Evolutionary conservation across 2,113 vertebrate species (phyloP).

Genomic region (Burhinus bistriatus): DNA sequence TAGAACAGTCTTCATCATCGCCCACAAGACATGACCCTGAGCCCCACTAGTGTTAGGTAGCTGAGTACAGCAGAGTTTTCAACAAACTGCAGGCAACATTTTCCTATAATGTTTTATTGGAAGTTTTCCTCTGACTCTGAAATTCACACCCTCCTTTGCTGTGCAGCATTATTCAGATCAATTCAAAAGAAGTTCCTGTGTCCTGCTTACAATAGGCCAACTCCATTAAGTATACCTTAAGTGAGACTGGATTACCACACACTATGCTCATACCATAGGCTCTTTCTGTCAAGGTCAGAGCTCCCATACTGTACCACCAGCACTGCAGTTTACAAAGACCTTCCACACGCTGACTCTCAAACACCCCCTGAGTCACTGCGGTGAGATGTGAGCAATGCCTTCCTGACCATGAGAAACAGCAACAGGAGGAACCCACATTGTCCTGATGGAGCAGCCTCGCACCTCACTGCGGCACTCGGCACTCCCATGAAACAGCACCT

Average conservation of each 20-base stretch:
- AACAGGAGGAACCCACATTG: fast-evolving
- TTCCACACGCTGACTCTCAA: background rate
- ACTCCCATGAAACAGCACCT: fast-evolving
- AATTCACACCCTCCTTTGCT: background rate
- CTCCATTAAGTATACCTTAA: background rate
- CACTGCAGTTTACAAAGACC: background rate
- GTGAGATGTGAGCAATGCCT: background rate
- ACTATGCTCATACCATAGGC: too few species aligned
- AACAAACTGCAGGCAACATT: background rate
- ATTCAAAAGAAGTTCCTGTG: background rate
- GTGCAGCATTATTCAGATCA: background rate
- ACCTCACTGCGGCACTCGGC: fast-evolving
- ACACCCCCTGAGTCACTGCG: background rate
- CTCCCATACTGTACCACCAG: background rate
- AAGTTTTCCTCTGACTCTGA: background rate
- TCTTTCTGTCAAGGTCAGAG: background rate
- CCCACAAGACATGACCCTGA: fast-evolving
- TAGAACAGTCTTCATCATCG: background rate
- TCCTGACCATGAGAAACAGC: background rate
- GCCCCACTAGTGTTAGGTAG: background rate
- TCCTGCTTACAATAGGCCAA: background rate
- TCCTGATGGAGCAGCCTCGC: fast-evolving
- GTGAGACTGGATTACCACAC: background rate
- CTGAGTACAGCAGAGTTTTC: background rate
- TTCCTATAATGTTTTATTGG: background rate